phyloP scores from a whole-genome alignment of 2,888 invertebrate species.

The Apoda limacodes region DNA sequence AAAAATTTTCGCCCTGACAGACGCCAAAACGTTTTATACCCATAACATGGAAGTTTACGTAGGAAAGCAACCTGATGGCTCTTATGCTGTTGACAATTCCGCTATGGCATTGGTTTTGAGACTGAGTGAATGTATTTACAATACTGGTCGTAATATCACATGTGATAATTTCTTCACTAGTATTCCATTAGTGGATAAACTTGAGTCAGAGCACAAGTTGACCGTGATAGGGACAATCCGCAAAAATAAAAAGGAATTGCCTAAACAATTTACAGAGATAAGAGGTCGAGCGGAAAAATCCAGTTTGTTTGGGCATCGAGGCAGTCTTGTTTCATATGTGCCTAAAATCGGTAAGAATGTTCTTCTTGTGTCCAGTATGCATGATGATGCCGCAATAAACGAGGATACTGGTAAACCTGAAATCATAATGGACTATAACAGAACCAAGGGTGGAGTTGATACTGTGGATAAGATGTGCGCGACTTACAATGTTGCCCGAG shows the following conservation, averaged over 20 bases:
- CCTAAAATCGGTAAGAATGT: conserved; percentile 18
- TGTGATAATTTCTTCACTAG: conserved; percentile 8
- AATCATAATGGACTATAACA: conserved; percentile 16
- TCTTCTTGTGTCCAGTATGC: conserved; percentile 14
- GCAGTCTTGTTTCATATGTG: conserved; percentile 16
- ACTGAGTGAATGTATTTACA: conserved; percentile 5
- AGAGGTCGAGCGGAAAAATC: conserved; percentile 8
- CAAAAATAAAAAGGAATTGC: conserved; percentile 12
- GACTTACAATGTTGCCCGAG: conserved; percentile 12
- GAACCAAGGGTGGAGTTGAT: conserved; percentile 16
- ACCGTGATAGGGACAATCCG: conserved; percentile 10
- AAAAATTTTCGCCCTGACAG: conserved; percentile 17
- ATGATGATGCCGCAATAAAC: conserved; percentile 13
- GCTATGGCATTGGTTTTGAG: conserved; percentile 5
- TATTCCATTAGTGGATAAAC: conserved; percentile 2
- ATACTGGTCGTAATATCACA: conserved; percentile 9
- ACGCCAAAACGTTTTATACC: conserved; percentile 17
- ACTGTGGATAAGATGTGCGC: conserved; percentile 15
- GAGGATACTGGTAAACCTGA: conserved; percentile 13
- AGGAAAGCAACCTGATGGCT: conserved; percentile 9
- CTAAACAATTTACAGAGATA: too few species aligned
- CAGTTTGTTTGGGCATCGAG: conserved; percentile 12
- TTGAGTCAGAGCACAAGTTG: conserved; percentile 5
- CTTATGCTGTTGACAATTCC: conserved; percentile 5
- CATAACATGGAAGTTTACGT: conserved; percentile 14